phyloP scores from a whole-genome alignment of 1,140 invertebrate genomes.

The Panulirus ornatus region DNA sequence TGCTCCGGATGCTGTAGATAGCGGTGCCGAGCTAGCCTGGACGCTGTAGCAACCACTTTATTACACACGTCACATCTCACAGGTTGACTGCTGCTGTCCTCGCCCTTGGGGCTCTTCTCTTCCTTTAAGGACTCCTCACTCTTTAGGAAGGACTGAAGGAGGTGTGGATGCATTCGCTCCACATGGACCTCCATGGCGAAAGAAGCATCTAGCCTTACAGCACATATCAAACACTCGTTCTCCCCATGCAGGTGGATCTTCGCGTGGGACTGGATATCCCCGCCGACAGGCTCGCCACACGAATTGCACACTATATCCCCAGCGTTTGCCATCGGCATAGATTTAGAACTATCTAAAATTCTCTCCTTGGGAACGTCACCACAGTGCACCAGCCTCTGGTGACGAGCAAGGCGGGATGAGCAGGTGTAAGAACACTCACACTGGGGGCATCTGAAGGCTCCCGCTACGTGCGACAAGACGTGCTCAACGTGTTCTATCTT shows the following conservation, averaged over 20 bases:
- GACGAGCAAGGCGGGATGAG: slow-evolving; percentile 45
- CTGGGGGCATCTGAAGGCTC: slow-evolving; percentile 49
- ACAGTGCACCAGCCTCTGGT: slow-evolving; percentile 51
- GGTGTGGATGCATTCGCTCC: slow-evolving; percentile 18
- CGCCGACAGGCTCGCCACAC: slow-evolving; percentile 5
- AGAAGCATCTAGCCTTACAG: slow-evolving; percentile 9
- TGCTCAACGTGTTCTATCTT: slow-evolving; percentile 42
- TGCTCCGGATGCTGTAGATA: slow-evolving; percentile 63
- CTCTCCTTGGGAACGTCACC: neutral
- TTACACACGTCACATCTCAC: slow-evolving; percentile 61
- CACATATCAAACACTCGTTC: slow-evolving; percentile 53
- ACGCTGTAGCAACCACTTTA: slow-evolving; percentile 34
- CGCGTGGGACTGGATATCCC: slow-evolving; percentile 9
- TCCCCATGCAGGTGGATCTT: slow-evolving; percentile 39
- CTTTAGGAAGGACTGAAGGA: slow-evolving; percentile 46
- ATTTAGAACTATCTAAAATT: neutral
- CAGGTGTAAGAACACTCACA: slow-evolving; percentile 45
- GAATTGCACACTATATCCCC: neutral
- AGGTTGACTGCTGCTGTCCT: neutral
- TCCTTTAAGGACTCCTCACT: slow-evolving; percentile 8
- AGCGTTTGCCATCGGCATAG: neutral
- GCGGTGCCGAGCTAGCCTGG: slow-evolving; percentile 42
- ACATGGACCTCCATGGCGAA: slow-evolving; percentile 32
- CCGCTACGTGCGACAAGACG: slow-evolving; percentile 26
- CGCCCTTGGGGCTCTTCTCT: slow-evolving; percentile 1